Conservation (phyloP, 2,797 vertebrate genomes). For the Cynopterus sphinx region DNA sequence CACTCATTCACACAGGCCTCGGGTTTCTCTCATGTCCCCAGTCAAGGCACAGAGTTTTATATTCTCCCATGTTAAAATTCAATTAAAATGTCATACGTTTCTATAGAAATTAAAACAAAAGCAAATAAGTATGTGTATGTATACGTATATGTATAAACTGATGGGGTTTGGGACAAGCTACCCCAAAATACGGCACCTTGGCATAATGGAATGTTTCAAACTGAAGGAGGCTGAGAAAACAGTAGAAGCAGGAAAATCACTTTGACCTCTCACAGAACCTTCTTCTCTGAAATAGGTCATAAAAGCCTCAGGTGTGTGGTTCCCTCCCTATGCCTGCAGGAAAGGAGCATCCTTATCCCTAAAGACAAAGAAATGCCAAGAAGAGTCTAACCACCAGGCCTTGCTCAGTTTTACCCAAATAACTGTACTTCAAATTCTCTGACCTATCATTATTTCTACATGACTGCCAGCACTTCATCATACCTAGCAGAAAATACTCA, state of each 20-base stretch:
- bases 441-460: not conserved
- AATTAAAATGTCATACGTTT: not conserved
- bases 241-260: not conserved
- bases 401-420: not conserved
- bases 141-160: not conserved
- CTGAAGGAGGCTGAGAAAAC: not conserved
- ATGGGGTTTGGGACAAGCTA: not conserved
- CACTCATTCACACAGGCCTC: not conserved
- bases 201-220: not conserved
- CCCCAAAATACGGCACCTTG: not conserved
- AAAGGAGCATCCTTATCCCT: not conserved
- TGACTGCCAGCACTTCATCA: not conserved
- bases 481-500: not conserved
- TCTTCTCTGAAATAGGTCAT: not conserved
- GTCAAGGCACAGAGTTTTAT: not conserved
- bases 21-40: not conserved
- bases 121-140: not conserved
- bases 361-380: not conserved
- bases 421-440: not conserved
- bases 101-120: not conserved
- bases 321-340: not conserved
- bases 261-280: not conserved
- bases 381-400: not conserved
- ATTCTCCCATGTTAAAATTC: not conserved
- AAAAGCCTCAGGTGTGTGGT: not conserved